A percentile compares a stretch with the other conserved stretches of the same genome.
Evolutionary conservation across 2,888 invertebrate species (phyloP).

Genomic region (Sesia apiformis): DNA sequence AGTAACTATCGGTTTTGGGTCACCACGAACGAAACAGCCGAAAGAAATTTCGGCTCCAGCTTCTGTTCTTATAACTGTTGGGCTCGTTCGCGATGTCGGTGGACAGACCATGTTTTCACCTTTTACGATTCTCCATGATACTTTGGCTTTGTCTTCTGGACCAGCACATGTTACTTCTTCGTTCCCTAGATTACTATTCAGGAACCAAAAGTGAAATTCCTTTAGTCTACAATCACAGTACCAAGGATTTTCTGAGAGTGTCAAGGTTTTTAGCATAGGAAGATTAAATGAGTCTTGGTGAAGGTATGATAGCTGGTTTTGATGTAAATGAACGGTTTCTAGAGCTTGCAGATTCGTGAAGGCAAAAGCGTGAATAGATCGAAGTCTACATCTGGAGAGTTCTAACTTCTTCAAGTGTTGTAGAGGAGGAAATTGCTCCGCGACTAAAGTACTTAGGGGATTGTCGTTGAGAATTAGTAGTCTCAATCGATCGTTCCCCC

Average conservation of each 20-base stretch:
- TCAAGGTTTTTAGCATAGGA: constrained; percentile 81
- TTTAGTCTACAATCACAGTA: constrained; percentile 90
- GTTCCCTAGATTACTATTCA: constrained; percentile 83
- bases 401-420: constrained; percentile 87
- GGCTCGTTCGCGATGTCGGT: constrained; percentile 78
- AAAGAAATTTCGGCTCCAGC: constrained; percentile 87
- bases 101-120: constrained; percentile 86
- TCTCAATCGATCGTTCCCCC: constrained; percentile 86
- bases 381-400: constrained; percentile 84
- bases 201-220: constrained; percentile 88
- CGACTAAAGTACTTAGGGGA: constrained; percentile 80
- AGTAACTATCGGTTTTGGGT: constrained; percentile 85
- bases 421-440: constrained; percentile 86
- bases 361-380: constrained; percentile 81
- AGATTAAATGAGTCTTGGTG: constrained; percentile 61
- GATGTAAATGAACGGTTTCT: constrained; percentile 88
- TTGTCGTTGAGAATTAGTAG: constrained; percentile 87
- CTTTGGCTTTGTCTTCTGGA: constrained; percentile 78
- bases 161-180: constrained; percentile 81
- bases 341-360: constrained; percentile 82
- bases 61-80: constrained; percentile 79
- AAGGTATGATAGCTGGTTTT: constrained; percentile 83
- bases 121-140: constrained; percentile 83
- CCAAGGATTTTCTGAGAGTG: constrained; percentile 91
- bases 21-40: constrained; percentile 85